Evolutionary conservation across 2,797 vertebrate species (phyloP).

Genomic region (Hemitrygon akajei): DNA sequence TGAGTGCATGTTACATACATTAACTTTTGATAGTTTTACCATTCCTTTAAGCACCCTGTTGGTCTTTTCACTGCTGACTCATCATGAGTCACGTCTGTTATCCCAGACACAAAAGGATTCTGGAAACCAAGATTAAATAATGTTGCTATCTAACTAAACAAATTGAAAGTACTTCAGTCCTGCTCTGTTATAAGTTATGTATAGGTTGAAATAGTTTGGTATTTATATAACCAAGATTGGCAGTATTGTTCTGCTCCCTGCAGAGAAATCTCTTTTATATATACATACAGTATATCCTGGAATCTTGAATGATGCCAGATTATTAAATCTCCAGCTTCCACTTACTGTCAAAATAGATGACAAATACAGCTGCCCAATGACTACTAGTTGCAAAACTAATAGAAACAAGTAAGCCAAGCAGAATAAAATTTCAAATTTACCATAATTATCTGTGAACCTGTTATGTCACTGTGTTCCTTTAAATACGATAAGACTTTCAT

Average conservation of each 20-base stretch:
- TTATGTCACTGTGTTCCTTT: background rate
- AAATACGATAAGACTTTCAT: background rate
- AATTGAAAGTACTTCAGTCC: background rate
- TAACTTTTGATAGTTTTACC: slow-evolving; percentile 36
- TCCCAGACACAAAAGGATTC: slow-evolving; percentile 18
- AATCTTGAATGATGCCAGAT: background rate
- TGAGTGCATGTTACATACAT: slow-evolving; percentile 31
- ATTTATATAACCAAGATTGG: slow-evolving; percentile 20
- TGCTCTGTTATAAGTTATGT: slow-evolving; percentile 20
- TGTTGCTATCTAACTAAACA: slow-evolving; percentile 23
- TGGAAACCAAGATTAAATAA: slow-evolving; percentile 23
- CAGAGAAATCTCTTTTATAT: background rate
- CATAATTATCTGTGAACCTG: background rate
- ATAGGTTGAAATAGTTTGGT: background rate
- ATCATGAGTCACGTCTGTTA: slow-evolving; percentile 36
- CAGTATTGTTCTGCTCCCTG: background rate
- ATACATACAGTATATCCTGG: too few relatives aligned
- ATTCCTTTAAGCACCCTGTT: slow-evolving; percentile 24
- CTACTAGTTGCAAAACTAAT: slow-evolving; percentile 12
- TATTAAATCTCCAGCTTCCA: slow-evolving; percentile 29
- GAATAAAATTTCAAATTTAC: background rate
- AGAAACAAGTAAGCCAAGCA: background rate
- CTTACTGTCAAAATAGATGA: slow-evolving; percentile 28
- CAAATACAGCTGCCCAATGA: slow-evolving; percentile 27
- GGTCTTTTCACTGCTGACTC: slow-evolving; percentile 30